Conservation (phyloP, 2,113 vertebrate species). For the Empidonax alnorum region DNA sequence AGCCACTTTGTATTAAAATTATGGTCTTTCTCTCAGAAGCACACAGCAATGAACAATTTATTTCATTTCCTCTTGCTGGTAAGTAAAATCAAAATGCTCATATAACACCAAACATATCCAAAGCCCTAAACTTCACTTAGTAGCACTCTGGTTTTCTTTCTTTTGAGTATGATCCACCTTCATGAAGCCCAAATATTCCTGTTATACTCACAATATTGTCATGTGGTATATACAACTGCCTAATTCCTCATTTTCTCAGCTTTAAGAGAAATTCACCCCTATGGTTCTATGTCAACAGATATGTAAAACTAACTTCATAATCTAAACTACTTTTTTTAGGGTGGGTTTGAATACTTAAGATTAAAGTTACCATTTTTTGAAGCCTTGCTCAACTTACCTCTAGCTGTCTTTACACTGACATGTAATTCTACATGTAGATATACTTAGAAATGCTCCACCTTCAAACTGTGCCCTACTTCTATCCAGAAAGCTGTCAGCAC, state of each 20-base stretch:
- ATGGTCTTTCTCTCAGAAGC: not conserved
- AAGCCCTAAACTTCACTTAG: not conserved
- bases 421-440: rapidly evolving
- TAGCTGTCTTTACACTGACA: not conserved
- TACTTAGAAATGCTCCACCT: not conserved
- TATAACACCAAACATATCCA: not conserved
- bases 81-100: not conserved
- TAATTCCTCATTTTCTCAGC: not conserved
- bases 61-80: not conserved
- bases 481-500: not conserved
- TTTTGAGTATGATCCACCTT: not conserved
- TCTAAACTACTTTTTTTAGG: not conserved
- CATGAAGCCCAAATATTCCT: not conserved
- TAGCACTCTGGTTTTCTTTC: not conserved
- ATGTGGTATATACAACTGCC: rapidly evolving
- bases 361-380: not conserved
- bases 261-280: not conserved
- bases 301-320: not conserved
- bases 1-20: not conserved
- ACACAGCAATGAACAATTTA: not conserved
- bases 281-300: not conserved
- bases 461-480: rapidly evolving
- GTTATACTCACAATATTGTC: not conserved
- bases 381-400: not conserved
- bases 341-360: not conserved